Conservation (phyloP, 2,113 vertebrate genomes). For the Tautogolabrus adspersus region DNA sequence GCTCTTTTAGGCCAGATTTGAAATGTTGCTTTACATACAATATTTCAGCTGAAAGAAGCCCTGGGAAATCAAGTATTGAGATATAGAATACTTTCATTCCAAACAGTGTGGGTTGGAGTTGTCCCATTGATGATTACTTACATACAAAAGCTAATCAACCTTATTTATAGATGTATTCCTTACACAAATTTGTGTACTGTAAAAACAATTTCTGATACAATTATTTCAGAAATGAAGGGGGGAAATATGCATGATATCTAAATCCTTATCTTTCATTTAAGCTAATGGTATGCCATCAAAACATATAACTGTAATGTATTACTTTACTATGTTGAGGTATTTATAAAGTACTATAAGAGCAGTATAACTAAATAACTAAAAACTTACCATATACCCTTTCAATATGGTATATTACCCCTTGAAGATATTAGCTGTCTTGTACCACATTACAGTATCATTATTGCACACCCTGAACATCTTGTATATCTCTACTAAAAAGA, state of each 20-base stretch:
- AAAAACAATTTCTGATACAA: not conserved
- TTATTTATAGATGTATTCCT: not conserved
- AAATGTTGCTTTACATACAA: slow-evolving; percentile 25
- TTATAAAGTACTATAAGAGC: not conserved
- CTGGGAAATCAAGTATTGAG: not conserved
- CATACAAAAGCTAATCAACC: not conserved
- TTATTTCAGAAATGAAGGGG: not conserved
- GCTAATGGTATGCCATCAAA: not conserved
- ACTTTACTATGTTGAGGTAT: not conserved
- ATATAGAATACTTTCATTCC: not conserved
- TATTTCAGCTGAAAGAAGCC: slow-evolving; percentile 16
- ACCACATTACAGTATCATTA: not conserved
- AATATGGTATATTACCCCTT: not conserved
- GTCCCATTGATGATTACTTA: not conserved
- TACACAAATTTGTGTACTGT: too few relatives aligned
- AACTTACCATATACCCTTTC: not conserved
- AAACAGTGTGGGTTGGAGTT: slow-evolving; percentile 24
- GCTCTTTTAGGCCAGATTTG: slow-evolving; percentile 18
- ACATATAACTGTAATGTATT: not conserved
- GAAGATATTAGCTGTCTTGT: not conserved
- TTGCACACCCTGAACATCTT: not conserved
- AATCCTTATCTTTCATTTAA: slow-evolving; percentile 8
- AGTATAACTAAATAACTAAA: not conserved
- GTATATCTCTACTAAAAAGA: not conserved
- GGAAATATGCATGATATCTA: not conserved